Conservation (phyloP, 2,797 vertebrate genomes). For the Decapterus maruadsi region DNA sequence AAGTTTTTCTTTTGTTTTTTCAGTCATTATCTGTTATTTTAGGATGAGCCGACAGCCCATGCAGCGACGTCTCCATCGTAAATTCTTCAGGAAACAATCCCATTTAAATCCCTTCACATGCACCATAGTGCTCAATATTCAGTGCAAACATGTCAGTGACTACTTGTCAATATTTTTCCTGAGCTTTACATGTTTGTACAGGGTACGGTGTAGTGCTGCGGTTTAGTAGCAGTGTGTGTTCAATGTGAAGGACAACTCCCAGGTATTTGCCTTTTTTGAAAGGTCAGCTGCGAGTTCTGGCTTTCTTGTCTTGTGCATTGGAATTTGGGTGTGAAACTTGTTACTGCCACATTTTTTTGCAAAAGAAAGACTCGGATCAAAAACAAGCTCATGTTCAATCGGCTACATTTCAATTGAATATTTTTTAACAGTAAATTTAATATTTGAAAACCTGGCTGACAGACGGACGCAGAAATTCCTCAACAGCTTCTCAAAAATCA, state of each 20-base stretch:
- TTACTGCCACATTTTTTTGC: background rate
- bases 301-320: background rate
- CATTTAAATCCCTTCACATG: too few relatives aligned
- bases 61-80: too few relatives aligned
- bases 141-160: background rate
- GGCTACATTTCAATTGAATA: background rate
- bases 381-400: background rate
- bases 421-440: background rate
- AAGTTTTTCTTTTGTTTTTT: too few relatives aligned
- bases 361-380: background rate
- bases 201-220: background rate
- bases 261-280: background rate
- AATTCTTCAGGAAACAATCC: too few relatives aligned
- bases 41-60: too few relatives aligned
- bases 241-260: background rate
- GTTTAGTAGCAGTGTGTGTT: background rate
- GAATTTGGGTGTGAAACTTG: background rate
- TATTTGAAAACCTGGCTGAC: background rate
- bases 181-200: constrained; percentile 1
- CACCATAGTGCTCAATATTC: background rate
- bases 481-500: background rate
- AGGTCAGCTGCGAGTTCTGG: background rate
- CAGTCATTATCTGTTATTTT: background rate
- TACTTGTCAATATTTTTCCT: background rate
- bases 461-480: background rate